Percentiles rank a stretch among this genome's conserved stretches.
phyloP scores from a whole-genome alignment of 2,113 vertebrate species.

The Xiphophorus couchianus region DNA sequence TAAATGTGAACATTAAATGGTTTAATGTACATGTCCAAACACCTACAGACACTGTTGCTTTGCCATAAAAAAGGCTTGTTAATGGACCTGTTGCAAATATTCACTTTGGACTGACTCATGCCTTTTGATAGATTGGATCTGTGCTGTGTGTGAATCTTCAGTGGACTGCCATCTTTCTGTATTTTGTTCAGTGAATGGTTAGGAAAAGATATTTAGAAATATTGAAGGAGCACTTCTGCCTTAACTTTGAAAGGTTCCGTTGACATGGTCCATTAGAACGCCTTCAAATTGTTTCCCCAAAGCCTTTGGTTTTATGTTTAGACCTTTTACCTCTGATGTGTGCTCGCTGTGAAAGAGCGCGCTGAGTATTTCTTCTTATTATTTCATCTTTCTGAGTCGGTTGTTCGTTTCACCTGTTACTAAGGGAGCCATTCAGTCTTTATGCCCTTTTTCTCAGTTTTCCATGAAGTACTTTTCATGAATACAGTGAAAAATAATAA shows the following conservation, averaged over 20 bases:
- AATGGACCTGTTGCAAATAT: slow-evolving; percentile 1
- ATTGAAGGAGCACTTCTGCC: background rate
- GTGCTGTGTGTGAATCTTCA: background rate
- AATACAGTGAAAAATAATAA: slow-evolving; percentile 1
- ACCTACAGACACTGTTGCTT: background rate
- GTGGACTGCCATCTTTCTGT: background rate
- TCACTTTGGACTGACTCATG: background rate
- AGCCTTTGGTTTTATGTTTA: background rate
- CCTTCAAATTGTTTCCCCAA: background rate
- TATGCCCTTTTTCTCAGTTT: slow-evolving; percentile 8
- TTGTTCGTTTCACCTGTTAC: slow-evolving; percentile 24
- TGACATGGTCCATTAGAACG: slow-evolving; percentile 4
- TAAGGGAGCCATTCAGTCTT: slow-evolving; percentile 9
- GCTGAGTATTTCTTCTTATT: background rate
- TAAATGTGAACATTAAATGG: background rate
- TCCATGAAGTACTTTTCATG: background rate
- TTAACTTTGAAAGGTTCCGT: background rate
- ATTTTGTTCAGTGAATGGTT: background rate
- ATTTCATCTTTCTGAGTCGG: slow-evolving; percentile 17
- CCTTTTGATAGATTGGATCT: background rate
- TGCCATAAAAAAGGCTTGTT: background rate
- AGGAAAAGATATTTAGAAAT: background rate
- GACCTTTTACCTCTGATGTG: background rate
- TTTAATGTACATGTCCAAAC: background rate
- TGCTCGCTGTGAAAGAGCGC: background rate